Evolutionary conservation across 2,797 vertebrate genomes (phyloP), one percentile per base, ranked within the genome.

Genomic region (Carcharodon carcharias): DNA sequence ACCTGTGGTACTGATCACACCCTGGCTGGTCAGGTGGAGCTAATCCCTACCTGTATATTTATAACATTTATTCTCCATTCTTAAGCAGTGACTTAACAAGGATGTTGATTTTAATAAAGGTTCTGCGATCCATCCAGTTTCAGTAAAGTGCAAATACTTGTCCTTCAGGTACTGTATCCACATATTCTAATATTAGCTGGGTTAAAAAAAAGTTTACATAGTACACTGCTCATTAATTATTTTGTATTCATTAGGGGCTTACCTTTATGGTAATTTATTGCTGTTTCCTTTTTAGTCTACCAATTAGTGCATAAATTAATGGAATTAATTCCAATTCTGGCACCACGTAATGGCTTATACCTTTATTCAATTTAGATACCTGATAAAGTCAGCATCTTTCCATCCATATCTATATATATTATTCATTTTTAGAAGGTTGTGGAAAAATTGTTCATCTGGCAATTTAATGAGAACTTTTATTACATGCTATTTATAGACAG

Each of bases 281-380:
- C 50, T 56, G 50, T 77, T 73, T 69, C 94, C 69, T 95, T 92
- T 95, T 58, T 71, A 77, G 94, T 50, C 69, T 73, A 58, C 69
- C 94, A 95, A 58, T 95, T 77, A 95, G 94, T 54, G 50, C 50
- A 95, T 95, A 95, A 95, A 92, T 63, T 95, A 56, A 77, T 77
- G 31, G 58, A 54, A 95, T 95, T 95, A 77, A 77, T 95, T 95
- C 69, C 54, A 35, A 23, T 21, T 71, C 94, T 77, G 50, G 54
- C 69, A 73, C 54, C 54, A 23, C 16, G 18, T 95, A 77, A 77
- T 73, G 31, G 50, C 69, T 95, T 31, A 35, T n/a, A 95, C 77
- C 16, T 95, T 95, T 95, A 31, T 95, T 71, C 45, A 67, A n/a
- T 63, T 61, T 58, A 92, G 28, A 92, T n/a, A 63, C 89, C 31